Evolutionary conservation across 2,113 vertebrate species (phyloP), one percentile per base, ranked within the genome.

Genomic region (Calonectris borealis): DNA sequence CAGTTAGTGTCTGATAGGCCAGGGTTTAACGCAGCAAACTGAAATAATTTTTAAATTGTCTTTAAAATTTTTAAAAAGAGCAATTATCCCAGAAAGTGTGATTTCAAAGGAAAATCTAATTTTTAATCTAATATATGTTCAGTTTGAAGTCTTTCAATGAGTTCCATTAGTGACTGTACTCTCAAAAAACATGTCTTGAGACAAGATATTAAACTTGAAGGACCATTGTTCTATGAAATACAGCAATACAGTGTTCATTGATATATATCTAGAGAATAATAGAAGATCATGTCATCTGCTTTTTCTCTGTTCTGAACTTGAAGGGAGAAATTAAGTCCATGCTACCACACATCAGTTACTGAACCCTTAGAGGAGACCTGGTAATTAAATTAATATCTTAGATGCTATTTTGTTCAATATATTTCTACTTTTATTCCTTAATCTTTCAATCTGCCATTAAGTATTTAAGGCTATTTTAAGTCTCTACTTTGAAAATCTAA

Each of bases 301-400:
- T 14, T 84, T 61, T 81, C 78, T 94, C 86, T 92, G 24, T 86
- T 94, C 86, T 70, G n/a, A 84, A 84, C 61, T 84, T 89, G 62
- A 86, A 84, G 65, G 61, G 34, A 36, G 32, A 93, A 95, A 93
- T 92, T 88, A 93, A 91, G 80, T 86, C 72, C 80, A 24, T 71
- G 55, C 66, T 94, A 44, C 69, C 54, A 80, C 58, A 83, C 55
- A 92, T 96, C 72, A 81, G 88, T 83, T 90, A 90, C 64, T 65
- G 82, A 93, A 77, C 52, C 21, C 71, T 83, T 81, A 27, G 80
- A 95, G 83, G 60, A 92, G 48, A 55, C 34, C 78, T 40, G 44
- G 27, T 96, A 97, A 97, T 96, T 96, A 94, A 96, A 96, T 96
- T 94, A 93, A n/a, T 91, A 79, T 92, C 88, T 86, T 46, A 65